A percentile compares a stretch with the other conserved stretches of the same genome.
phyloP scores from a whole-genome alignment of 1,140 invertebrate genomes.

The Pogonomyrmex californicus region DNA sequence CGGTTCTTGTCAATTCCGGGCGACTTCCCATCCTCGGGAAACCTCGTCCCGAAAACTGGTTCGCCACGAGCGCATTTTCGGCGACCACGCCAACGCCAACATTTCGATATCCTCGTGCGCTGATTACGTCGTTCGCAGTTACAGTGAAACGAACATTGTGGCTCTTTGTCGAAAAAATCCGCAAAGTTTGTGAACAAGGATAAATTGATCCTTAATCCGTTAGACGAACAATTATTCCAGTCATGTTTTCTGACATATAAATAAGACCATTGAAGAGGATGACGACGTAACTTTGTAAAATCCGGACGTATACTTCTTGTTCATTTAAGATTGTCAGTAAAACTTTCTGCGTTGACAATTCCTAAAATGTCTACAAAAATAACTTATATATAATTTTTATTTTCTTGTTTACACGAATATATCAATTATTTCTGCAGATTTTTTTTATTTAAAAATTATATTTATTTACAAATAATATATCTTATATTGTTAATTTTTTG shows the following conservation, averaged over 20 bases:
- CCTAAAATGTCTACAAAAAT: not conserved
- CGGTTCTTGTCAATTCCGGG: constrained; percentile 77
- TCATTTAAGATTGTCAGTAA: not conserved
- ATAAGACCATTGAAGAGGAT: not conserved
- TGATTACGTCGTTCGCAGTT: constrained; percentile 46
- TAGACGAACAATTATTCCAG: not conserved
- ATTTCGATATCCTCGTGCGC: constrained; percentile 26
- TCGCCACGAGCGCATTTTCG: constrained; percentile 12
- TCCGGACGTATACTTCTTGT: not conserved
- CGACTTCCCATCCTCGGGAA: constrained; percentile 72
- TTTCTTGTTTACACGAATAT: not conserved
- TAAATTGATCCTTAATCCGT: constrained; percentile 19
- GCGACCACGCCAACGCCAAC: constrained; percentile 46
- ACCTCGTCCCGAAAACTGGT: constrained; percentile 58
- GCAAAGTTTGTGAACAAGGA: not conserved
- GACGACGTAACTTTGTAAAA: not conserved
- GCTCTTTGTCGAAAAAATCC: constrained; percentile 22
- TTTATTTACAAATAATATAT: constrained; percentile 3
- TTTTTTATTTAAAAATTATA: not conserved
- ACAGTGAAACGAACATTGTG: constrained; percentile 21
- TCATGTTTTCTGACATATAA: not conserved
- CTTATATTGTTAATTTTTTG: not conserved
- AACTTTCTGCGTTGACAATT: too few species aligned
- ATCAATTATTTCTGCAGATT: not conserved
- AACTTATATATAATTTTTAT: not conserved